Conservation (phyloP, 1,140 invertebrate genomes). For the Heliconius himera region DNA sequence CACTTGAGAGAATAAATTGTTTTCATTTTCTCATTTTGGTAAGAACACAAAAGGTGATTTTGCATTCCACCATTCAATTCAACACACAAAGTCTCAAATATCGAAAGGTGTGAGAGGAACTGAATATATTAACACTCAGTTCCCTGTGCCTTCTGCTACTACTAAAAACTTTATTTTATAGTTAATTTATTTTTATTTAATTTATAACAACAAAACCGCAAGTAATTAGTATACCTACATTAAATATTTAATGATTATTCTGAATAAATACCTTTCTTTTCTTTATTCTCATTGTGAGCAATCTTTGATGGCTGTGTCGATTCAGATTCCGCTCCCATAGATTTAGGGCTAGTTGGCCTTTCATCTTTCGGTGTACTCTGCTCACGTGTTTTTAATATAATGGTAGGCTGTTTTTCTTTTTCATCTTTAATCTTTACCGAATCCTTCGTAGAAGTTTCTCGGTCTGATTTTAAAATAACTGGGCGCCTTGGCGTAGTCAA, state of each 20-base stretch:
- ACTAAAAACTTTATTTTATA: too few species aligned
- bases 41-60: not conserved
- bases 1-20: not conserved
- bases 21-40: too few species aligned
- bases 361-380: conserved; percentile 77
- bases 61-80: too few species aligned
- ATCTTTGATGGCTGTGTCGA: conserved; percentile 71
- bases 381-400: conserved; percentile 77
- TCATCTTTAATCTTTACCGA: conserved; percentile 63
- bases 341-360: conserved; percentile 71
- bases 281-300: conserved; percentile 77
- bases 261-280: conserved; percentile 59
- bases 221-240: too few species aligned
- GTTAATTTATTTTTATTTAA: too few species aligned
- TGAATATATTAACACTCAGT: too few species aligned
- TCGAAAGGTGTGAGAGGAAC: too few species aligned
- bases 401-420: conserved; percentile 78
- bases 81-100: too few species aligned
- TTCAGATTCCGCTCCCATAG: conserved; percentile 56
- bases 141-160: too few species aligned
- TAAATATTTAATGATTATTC: too few species aligned
- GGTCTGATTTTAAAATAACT: conserved; percentile 76
- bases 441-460: conserved; percentile 61
- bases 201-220: too few species aligned
- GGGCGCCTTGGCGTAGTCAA: conserved; percentile 56